phyloP scores from a whole-genome alignment of 2,888 invertebrate genomes.

The Polydrusus pterygomalis region DNA sequence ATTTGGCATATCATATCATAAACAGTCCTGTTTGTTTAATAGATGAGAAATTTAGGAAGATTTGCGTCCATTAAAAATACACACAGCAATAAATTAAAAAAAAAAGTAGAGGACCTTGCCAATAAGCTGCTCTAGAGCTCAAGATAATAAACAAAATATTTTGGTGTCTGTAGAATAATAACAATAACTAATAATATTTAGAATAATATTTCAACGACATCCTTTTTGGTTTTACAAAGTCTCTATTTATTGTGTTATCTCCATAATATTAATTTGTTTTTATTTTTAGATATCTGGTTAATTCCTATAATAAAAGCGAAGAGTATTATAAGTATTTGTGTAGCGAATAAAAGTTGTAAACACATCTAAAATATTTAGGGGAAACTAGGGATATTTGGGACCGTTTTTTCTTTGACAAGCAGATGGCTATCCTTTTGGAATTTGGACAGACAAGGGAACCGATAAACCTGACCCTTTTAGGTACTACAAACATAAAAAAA shows the following conservation, averaged over 20 bases:
- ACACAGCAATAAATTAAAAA: not conserved
- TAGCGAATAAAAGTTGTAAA: constrained; percentile 14
- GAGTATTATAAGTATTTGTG: constrained; percentile 12
- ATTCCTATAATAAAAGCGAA: constrained; percentile 15
- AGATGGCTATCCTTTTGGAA: too few species aligned
- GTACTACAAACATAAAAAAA: too few species aligned
- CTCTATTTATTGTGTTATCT: constrained; percentile 6
- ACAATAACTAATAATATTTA: too few species aligned
- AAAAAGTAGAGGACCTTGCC: constrained; percentile 8
- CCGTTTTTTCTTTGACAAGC: not conserved
- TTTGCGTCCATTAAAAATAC: constrained; percentile 4
- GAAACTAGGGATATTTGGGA: not conserved
- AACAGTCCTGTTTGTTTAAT: not conserved
- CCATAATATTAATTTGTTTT: constrained; percentile 8
- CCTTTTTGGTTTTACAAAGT: constrained; percentile 1
- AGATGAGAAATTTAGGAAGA: not conserved
- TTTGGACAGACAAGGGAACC: too few species aligned
- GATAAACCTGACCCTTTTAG: too few species aligned
- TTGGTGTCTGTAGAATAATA: not conserved
- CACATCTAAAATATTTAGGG: not conserved
- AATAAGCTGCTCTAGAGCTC: not conserved
- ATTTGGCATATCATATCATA: constrained; percentile 7
- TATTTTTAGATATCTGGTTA: constrained; percentile 26
- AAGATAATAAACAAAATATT: constrained; percentile 14
- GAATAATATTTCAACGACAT: constrained; percentile 9